phyloP scores from a whole-genome alignment of 2,797 vertebrate species.

The Naso thynnoides region DNA sequence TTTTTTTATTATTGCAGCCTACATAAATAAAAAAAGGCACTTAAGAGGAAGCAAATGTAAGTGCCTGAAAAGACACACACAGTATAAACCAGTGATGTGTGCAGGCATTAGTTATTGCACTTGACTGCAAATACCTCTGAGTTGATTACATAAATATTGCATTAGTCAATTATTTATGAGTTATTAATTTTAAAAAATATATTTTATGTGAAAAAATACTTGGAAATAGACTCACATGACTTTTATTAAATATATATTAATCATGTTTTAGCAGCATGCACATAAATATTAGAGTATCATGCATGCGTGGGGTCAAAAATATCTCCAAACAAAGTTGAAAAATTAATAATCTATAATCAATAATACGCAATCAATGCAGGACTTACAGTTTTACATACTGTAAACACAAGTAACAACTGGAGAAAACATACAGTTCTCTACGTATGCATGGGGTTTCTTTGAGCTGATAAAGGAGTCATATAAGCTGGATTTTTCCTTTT shows the following conservation, averaged over 20 bases:
- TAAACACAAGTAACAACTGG: background rate
- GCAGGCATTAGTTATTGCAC: conserved; percentile 21
- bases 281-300: conserved; percentile 57
- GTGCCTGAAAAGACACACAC: conserved; percentile 56
- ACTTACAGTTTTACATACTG: background rate
- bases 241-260: conserved; percentile 52
- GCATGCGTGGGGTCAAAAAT: conserved; percentile 38
- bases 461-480: background rate
- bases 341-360: conserved; percentile 21
- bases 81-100: conserved; percentile 58
- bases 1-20: conserved; percentile 49
- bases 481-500: no score
- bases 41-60: conserved; percentile 51
- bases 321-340: conserved; percentile 13
- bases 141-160: conserved; percentile 70
- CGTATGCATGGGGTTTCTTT: background rate
- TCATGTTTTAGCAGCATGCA: conserved; percentile 64
- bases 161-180: conserved; percentile 70
- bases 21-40: conserved; percentile 69
- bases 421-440: conserved; percentile 1
- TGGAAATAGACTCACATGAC: conserved; percentile 51
- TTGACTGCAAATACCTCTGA: conserved; percentile 65
- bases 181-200: conserved; percentile 66
- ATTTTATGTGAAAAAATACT: conserved; percentile 69
- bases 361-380: conserved; percentile 4